These are phyloP conservation scores for Brachyptera putata DNA, from an alignment of 2,888 invertebrate species.

Conservation along the genomic window DNA sequence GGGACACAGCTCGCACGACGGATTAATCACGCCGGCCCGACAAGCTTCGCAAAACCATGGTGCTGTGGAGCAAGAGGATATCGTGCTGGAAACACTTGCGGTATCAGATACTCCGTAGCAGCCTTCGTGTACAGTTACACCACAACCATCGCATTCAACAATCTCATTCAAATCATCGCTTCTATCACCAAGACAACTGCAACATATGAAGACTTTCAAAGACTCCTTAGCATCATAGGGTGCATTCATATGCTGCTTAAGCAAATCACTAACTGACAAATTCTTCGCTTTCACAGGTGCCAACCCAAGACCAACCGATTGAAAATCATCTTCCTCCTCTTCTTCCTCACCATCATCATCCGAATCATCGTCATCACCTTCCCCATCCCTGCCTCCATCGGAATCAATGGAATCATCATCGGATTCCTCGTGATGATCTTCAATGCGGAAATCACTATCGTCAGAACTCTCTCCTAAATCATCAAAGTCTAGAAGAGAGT, in stretches of 20 bases:
- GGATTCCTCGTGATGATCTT: conserved; percentile 75
- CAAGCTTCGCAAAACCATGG: conserved; percentile 99
- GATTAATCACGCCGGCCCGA: conserved; percentile 81
- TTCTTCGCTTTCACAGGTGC: conserved; percentile 7
- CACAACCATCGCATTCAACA: conserved; percentile 95
- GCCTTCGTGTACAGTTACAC: conserved; percentile 94
- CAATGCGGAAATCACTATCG: conserved; percentile 90
- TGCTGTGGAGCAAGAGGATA: conserved; percentile 92
- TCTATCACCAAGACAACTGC: conserved; percentile 87
- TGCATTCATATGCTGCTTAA: conserved; percentile 4
- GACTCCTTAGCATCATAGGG: conserved; percentile 44
- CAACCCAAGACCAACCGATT: background rate
- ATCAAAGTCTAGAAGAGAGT: conserved; percentile 73
- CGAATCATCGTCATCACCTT: conserved; percentile 29
- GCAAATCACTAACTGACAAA: conserved; percentile 5
- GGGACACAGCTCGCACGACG: conserved; percentile 93
- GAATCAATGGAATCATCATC: conserved; percentile 72
- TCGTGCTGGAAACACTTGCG: conserved; percentile 86
- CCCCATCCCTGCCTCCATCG: conserved; percentile 52
- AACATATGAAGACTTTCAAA: conserved; percentile 77
- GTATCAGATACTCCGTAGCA: conserved; percentile 94
- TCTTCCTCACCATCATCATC: conserved; percentile 30
- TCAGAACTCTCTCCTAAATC: conserved; percentile 89
- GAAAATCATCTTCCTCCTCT: conserved; percentile 27
- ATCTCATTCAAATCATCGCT: conserved; percentile 94